Base-by-base conservation (phyloP, 2,113 vertebrate genomes). In the Camelus bactrianus region DNA sequence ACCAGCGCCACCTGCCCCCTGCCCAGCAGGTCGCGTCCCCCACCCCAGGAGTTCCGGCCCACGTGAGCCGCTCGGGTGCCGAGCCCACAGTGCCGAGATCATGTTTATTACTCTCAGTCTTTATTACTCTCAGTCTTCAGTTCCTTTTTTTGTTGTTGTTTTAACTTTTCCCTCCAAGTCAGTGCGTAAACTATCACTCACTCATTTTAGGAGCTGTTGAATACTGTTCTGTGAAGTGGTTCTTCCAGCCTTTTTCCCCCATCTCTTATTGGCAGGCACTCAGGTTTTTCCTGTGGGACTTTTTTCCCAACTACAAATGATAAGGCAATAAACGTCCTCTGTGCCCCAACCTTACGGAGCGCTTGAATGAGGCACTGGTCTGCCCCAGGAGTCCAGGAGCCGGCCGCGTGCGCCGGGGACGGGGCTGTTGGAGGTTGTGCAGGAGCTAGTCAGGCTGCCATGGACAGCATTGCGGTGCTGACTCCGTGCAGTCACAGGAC, bases 351-450 rank as follows among this genome's bases (percentile, higher is more conserved):
- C 8, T 30, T 58, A 64, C 26, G 14, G 14, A 14, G 58, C 11
- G 8, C 24, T 0, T 2, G 46, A 2, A 38, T 58, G 3, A 30
- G n/a, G 30, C 0, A 8, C 24, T 0, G 58, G 10, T 20, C 35
- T n/a, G 75, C 11, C 13, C 38, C 22, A 26, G 70, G 64, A 70
- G 46, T 15, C 69, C 42, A n/a, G 70, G 80, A 26, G 38, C 8
- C 1, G 3, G 14, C 26, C 14, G 4, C 16, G 67, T 6, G 58
- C 2, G 58, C 19, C 20, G 1, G 2, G 26, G 10, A 2, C 6
- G 11, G 28, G 42, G 56, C 42, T 62, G 22, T 7, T n/a, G 3
- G 30, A 30, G 46, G 6, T 32, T 8, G n/a, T 11, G 52, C 9
- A 32, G 48, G 26, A 6, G 60, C 46, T 14, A 30, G 30, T 52